phyloP scores from a whole-genome alignment of 1,140 invertebrate species.

The Cydia strobilella region DNA sequence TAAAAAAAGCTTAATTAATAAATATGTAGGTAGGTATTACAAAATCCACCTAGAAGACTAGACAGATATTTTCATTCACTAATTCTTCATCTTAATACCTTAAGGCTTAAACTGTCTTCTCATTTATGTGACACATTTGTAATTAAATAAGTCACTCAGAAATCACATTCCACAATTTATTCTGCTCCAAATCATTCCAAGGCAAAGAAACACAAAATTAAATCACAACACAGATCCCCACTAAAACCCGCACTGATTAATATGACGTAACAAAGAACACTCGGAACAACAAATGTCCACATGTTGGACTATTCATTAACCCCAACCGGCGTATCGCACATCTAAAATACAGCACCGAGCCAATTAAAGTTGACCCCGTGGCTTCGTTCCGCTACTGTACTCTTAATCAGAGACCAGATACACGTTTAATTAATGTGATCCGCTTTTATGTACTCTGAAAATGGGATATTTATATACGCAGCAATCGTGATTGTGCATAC shows the following conservation, averaged over 20 bases:
- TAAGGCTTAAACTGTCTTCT: not conserved
- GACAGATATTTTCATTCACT: no score
- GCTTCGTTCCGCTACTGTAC: constrained; percentile 65
- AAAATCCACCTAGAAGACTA: no score
- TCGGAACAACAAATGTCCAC: constrained; percentile 65
- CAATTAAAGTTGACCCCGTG: constrained; percentile 74
- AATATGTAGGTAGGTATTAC: not conserved
- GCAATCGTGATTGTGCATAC: constrained; percentile 26
- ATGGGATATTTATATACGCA: constrained; percentile 43
- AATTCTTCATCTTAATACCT: no score
- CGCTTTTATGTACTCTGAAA: constrained; percentile 64
- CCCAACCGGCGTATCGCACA: constrained; percentile 63
- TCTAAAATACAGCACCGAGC: constrained; percentile 66
- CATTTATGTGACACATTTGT: not conserved
- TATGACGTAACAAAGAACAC: constrained; percentile 38
- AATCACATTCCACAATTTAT: not conserved
- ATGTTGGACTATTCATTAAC: constrained; percentile 72
- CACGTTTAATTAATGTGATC: constrained; percentile 72
- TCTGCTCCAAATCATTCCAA: not conserved
- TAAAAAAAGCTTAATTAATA: no score
- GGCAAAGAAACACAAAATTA: not conserved
- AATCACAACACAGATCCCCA: not conserved
- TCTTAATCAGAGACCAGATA: constrained; percentile 73
- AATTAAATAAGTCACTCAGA: not conserved
- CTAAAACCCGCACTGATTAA: constrained; percentile 21